phyloP scores from a whole-genome alignment of 2,113 vertebrate species.

The Tyrannus savana region DNA sequence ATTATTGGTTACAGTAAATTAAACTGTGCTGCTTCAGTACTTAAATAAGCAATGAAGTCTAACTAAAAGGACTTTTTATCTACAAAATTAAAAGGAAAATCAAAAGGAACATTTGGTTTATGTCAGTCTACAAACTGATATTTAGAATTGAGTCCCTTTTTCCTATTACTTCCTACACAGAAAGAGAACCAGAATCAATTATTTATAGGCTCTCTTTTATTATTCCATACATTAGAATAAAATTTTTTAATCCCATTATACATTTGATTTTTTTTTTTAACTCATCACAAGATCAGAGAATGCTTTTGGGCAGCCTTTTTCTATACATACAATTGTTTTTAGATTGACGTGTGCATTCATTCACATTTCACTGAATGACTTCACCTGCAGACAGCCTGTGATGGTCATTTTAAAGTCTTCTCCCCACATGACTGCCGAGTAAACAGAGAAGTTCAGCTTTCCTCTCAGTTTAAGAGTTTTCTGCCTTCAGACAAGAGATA shows the following conservation, averaged over 20 bases:
- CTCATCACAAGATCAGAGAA: background rate
- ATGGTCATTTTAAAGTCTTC: background rate
- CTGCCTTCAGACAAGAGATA: background rate
- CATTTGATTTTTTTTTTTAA: background rate
- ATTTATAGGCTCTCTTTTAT: background rate
- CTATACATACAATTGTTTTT: background rate
- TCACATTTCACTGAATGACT: background rate
- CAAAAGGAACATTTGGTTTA: background rate
- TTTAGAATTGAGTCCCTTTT: background rate
- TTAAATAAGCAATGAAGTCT: background rate
- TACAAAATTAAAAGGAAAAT: background rate
- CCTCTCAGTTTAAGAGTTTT: background rate
- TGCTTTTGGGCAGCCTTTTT: background rate
- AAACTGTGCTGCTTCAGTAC: background rate
- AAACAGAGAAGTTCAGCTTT: background rate
- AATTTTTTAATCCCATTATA: background rate
- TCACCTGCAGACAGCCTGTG: background rate
- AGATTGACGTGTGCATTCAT: background rate
- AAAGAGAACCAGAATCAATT: background rate
- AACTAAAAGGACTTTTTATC: background rate
- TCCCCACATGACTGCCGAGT: fast-evolving
- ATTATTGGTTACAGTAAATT: background rate
- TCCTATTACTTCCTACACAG: background rate
- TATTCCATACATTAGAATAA: background rate
- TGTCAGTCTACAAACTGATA: background rate